phyloP scores from a whole-genome alignment of 2,888 invertebrate genomes.

The Diloba caeruleocephala region DNA sequence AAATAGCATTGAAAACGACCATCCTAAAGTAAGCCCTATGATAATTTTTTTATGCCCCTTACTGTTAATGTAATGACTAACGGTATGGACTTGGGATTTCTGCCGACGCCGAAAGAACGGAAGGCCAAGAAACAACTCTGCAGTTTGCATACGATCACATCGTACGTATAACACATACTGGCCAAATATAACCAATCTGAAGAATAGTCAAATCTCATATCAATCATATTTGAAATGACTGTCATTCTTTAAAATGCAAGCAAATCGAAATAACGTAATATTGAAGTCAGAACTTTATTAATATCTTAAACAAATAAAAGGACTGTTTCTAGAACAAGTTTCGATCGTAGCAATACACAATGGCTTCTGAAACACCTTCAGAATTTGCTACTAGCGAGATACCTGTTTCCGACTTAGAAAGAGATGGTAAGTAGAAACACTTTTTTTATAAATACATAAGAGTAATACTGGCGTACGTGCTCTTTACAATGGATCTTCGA shows the following conservation, averaged over 20 bases:
- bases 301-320: slow-evolving; percentile 47
- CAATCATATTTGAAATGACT: slow-evolving; percentile 29
- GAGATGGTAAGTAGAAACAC: slow-evolving; percentile 9
- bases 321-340: slow-evolving; percentile 68
- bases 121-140: too few species aligned
- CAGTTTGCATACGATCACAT: too few species aligned
- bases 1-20: too few species aligned
- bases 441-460: too few species aligned
- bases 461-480: too few species aligned
- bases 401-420: slow-evolving; percentile 55
- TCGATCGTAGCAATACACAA: slow-evolving; percentile 46
- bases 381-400: slow-evolving; percentile 60
- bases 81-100: too few species aligned
- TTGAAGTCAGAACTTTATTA: slow-evolving; percentile 27
- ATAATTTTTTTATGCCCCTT: too few species aligned
- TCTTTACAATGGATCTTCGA: too few species aligned
- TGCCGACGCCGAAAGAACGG: too few species aligned
- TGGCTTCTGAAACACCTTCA: slow-evolving; percentile 61
- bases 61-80: too few species aligned
- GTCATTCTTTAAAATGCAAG: slow-evolving; percentile 73
- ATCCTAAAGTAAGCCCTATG: too few species aligned
- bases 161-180: slow-evolving; percentile 20
- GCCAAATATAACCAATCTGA: slow-evolving; percentile 15
- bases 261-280: slow-evolving; percentile 43
- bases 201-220: slow-evolving; percentile 26